Conservation (phyloP, 2,113 vertebrate species). For the Siphamia tubifer region DNA sequence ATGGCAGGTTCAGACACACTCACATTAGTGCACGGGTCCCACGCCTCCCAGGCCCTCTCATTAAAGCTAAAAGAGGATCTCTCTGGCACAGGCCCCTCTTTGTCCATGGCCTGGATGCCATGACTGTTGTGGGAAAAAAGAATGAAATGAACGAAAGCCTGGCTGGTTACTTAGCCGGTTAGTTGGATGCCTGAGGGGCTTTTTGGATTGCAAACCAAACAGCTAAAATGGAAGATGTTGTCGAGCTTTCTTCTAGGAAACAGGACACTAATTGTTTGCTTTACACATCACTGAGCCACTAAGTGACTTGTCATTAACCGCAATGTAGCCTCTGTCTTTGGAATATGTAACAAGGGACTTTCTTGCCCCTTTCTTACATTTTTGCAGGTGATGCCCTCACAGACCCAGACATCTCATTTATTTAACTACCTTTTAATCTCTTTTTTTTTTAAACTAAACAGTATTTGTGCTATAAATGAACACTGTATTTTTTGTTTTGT, state of each 20-base stretch:
- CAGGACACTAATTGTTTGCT: conserved; percentile 28
- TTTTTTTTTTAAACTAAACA: too few species aligned
- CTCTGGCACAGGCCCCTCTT: conserved; percentile 75
- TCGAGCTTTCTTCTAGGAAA: conserved; percentile 39
- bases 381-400: not conserved
- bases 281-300: not conserved
- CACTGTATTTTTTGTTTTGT: not conserved
- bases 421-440: not conserved
- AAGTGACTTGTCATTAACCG: not conserved
- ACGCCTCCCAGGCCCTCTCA: conserved; percentile 76
- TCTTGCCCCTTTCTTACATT: not conserved
- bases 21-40: conserved; percentile 65
- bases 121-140: conserved; percentile 62
- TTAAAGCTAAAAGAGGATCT: conserved; percentile 77
- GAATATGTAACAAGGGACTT: not conserved
- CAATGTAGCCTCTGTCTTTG: not conserved
- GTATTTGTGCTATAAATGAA: not conserved
- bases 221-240: conserved; percentile 18
- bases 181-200: conserved; percentile 47
- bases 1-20: conserved; percentile 58
- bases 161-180: conserved; percentile 60
- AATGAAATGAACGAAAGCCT: conserved; percentile 48
- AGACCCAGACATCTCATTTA: not conserved
- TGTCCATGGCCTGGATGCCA: conserved; percentile 71
- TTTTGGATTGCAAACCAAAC: conserved; percentile 51